Evolutionary conservation across 1,140 invertebrate genomes (phyloP).

Genomic region (Olivierus martensii): DNA sequence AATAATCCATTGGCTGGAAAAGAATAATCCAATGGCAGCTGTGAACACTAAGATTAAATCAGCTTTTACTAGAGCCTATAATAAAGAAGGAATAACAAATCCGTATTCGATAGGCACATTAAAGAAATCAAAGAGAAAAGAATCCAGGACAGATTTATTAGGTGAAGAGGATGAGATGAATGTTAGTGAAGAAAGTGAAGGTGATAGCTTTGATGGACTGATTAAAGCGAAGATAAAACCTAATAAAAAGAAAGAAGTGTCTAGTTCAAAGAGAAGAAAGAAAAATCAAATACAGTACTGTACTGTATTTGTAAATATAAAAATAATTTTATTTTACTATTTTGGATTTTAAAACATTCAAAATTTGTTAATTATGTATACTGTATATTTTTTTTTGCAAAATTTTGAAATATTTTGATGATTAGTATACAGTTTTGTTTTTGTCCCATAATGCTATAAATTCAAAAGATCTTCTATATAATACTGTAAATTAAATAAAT

Average conservation of each 20-base stretch:
- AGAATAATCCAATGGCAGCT: constrained; percentile 53
- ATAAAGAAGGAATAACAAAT: constrained; percentile 48
- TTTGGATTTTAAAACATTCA: too few species aligned
- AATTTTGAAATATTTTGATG: too few species aligned
- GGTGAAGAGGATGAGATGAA: not conserved
- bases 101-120: constrained; percentile 17
- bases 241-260: not conserved
- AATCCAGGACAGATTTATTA: not conserved
- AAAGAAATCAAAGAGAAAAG: constrained; percentile 11
- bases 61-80: constrained; percentile 81
- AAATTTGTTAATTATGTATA: too few species aligned
- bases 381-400: too few species aligned
- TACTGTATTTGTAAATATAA: too few species aligned
- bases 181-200: constrained; percentile 5
- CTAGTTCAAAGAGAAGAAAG: too few species aligned
- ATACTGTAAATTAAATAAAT: too few species aligned
- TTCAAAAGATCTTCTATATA: too few species aligned
- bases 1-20: constrained; percentile 35
- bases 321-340: too few species aligned
- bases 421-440: too few species aligned
- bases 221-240: constrained; percentile 5
- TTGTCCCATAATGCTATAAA: too few species aligned
- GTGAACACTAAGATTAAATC: constrained; percentile 46
- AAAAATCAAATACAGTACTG: too few species aligned
- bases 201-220: constrained; percentile 12